Percentiles rank a stretch among this genome's conserved stretches.
Evolutionary conservation across 64 coral and sea anemone species (phyloP).

Genomic region (Stichodactyla helianthus): DNA sequence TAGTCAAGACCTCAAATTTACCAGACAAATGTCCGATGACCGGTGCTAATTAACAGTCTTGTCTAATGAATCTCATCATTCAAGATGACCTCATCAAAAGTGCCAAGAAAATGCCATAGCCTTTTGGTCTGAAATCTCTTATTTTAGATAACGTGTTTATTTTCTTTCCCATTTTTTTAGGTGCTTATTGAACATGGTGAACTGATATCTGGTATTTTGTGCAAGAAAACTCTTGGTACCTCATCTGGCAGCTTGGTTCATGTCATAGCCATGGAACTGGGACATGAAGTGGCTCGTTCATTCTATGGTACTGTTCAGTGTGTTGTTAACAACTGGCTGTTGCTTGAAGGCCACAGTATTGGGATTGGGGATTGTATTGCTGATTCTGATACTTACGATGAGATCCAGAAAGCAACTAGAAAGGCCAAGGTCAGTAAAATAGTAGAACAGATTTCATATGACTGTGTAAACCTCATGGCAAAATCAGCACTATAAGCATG

Average conservation of each 20-base stretch:
- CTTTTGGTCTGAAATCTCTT: no score
- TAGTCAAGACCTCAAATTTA: no score
- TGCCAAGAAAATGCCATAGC: no score
- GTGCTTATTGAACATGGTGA: conserved; percentile 97
- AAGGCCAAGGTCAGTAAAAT: conserved; percentile 74
- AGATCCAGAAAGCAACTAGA: conserved; percentile 90
- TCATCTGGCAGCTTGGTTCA: conserved; percentile 97
- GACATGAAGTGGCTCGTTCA: conserved; percentile 75
- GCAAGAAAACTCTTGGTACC: conserved; percentile 88
- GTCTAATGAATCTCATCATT: no score
- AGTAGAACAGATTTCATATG: neutral
- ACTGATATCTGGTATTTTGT: conserved; percentile 85
- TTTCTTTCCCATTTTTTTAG: conserved; percentile 21
- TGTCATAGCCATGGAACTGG: conserved; percentile 85
- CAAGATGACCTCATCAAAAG: no score
- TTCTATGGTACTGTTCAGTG: conserved; percentile 91
- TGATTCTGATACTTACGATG: conserved; percentile 95
- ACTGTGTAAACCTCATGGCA: neutral
- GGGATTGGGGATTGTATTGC: conserved; percentile 99
- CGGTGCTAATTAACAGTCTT: no score
- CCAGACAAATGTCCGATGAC: no score
- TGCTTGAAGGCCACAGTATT: conserved; percentile 98
- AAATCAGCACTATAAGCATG: no score
- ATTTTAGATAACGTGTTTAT: neutral
- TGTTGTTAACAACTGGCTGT: conserved; percentile 95